These are phyloP conservation scores for Hirundo rustica DNA, from an alignment of 2,797 vertebrate genomes.

Conservation along the genomic window DNA sequence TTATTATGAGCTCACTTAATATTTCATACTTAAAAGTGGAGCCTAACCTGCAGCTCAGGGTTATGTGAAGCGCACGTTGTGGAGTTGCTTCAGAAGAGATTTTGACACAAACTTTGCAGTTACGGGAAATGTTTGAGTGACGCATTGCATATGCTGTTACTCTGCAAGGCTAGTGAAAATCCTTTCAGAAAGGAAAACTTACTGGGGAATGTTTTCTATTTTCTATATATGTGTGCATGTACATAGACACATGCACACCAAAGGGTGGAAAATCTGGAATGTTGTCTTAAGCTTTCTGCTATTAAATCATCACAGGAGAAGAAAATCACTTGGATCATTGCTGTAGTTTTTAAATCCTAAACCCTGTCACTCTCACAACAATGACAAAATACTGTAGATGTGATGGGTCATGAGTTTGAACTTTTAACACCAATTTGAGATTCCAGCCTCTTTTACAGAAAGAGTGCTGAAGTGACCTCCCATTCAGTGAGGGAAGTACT, in stretches of 20 bases:
- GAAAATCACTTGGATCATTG: neutral
- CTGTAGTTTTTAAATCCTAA: neutral
- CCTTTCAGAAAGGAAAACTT: neutral
- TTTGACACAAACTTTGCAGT: constrained; percentile 36
- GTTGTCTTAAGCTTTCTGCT: neutral
- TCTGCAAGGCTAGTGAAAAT: constrained; percentile 17
- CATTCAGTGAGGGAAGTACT: neutral
- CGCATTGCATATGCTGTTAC: neutral
- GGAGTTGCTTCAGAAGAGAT: neutral
- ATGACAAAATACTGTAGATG: neutral
- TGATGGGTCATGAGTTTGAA: neutral
- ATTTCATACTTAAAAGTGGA: constrained; percentile 6
- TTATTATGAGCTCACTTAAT: constrained; percentile 53
- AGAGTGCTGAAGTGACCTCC: neutral
- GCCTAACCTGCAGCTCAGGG: constrained; percentile 36
- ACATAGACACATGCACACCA: neutral
- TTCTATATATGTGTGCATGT: neutral
- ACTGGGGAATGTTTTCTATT: neutral
- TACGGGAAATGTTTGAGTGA: constrained; percentile 14
- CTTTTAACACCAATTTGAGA: neutral
- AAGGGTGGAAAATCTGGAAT: neutral
- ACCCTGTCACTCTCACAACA: neutral
- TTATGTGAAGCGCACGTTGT: neutral
- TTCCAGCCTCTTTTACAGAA: neutral
- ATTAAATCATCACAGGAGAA: neutral